phyloP scores from a whole-genome alignment of 2,888 invertebrate species.

The Epinotia brunnichana region DNA sequence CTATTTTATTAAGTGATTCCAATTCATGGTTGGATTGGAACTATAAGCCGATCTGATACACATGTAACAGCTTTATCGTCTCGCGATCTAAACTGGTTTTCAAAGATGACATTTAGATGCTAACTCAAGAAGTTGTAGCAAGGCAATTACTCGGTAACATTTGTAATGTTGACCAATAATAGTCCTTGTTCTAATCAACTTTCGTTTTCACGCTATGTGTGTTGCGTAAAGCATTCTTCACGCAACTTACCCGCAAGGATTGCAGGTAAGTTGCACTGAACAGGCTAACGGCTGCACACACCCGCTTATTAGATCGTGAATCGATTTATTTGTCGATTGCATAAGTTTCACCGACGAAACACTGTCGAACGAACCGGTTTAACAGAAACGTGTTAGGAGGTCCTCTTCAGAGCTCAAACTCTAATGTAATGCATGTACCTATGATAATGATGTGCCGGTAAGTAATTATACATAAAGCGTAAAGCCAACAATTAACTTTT shows the following conservation, averaged over 20 bases:
- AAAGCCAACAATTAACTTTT: not conserved
- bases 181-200: conserved; percentile 41
- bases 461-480: not conserved
- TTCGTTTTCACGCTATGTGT: conserved; percentile 35
- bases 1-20: conserved; percentile 32
- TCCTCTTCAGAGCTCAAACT: conserved; percentile 66
- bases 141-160: conserved; percentile 5
- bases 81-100: conserved; percentile 35
- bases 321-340: conserved; percentile 74
- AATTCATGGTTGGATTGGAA: conserved; percentile 32
- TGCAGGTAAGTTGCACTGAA: conserved; percentile 32
- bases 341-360: conserved; percentile 69
- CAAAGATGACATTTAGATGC: conserved; percentile 34
- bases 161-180: conserved; percentile 30
- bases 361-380: conserved; percentile 77
- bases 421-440: conserved; percentile 43
- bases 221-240: conserved; percentile 36
- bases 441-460: conserved; percentile 3
- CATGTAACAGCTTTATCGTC: conserved; percentile 36
- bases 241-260: conserved; percentile 37
- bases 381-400: conserved; percentile 80
- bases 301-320: conserved; percentile 48
- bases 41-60: conserved; percentile 32
- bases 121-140: conserved; percentile 11
- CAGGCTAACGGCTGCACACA: conserved; percentile 32